Percentiles rank a stretch among this genome's conserved stretches.
Evolutionary conservation across 92 coral and sea anemone genomes (phyloP).

Genomic region (Chrysogorgia sp.): DNA sequence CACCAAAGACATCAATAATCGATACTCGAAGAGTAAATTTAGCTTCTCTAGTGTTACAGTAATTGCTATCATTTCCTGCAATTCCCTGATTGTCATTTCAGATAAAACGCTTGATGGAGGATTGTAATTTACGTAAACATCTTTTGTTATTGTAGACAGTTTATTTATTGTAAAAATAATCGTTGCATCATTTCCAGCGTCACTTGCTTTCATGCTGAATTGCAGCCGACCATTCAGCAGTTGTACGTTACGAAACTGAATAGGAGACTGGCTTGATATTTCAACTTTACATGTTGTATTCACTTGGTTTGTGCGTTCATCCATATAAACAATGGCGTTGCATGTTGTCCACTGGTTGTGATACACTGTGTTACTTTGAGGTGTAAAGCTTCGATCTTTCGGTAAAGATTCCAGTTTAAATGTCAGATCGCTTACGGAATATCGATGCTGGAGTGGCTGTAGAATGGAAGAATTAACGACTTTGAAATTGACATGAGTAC

Average conservation of each 20-base stretch:
- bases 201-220: constrained; percentile 16
- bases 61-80: neutral
- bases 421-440: constrained; percentile 12
- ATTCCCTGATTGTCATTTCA: constrained; percentile 15
- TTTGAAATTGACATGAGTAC: too few relatives aligned
- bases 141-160: neutral
- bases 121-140: constrained; percentile 1
- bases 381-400: constrained; percentile 28
- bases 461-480: too few relatives aligned
- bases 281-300: neutral
- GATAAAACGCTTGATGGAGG: constrained; percentile 31
- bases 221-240: constrained; percentile 21
- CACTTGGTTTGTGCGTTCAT: neutral
- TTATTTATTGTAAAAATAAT: neutral
- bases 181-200: constrained; percentile 4
- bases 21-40: constrained; percentile 1
- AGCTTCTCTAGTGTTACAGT: constrained; percentile 3
- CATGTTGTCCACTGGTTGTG: constrained; percentile 40
- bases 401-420: constrained; percentile 27
- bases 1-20: constrained; percentile 34
- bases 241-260: neutral
- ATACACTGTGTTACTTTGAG: constrained; percentile 10
- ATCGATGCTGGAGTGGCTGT: neutral
- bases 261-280: constrained; percentile 9
- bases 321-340: constrained; percentile 3